A percentile compares a stretch with the other conserved stretches of the same genome.
Evolutionary conservation across 92 coral and sea anemone genomes (phyloP).

Genomic region (Actinostola sp.): DNA sequence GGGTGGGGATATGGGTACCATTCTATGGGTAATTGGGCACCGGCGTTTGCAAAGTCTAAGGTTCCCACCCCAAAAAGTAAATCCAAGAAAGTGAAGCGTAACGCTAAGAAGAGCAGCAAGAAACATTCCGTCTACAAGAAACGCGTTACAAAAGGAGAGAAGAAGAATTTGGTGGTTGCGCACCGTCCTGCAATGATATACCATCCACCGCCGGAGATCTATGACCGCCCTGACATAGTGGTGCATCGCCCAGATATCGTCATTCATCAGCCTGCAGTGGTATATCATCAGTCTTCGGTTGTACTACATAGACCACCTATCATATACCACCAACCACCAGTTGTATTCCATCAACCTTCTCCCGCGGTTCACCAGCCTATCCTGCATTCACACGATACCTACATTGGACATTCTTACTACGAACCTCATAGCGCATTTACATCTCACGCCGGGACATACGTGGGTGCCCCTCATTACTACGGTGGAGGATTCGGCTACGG

Average conservation of each 20-base stretch:
- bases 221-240: slow-evolving; percentile 74
- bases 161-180: slow-evolving; percentile 69
- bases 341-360: slow-evolving; percentile 89
- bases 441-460: slow-evolving; percentile 62
- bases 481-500: slow-evolving; percentile 67
- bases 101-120: not conserved
- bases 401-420: slow-evolving; percentile 63
- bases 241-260: slow-evolving; percentile 90
- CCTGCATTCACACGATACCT: slow-evolving; percentile 73
- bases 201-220: slow-evolving; percentile 92
- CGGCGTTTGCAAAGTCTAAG: slow-evolving; percentile 35
- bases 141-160: slow-evolving; percentile 35
- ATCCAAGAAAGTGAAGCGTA: slow-evolving; percentile 32
- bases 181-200: slow-evolving; percentile 83
- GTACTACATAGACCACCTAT: slow-evolving; percentile 89
- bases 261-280: slow-evolving; percentile 81
- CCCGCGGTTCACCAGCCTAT: slow-evolving; percentile 81
- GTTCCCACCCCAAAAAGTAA: slow-evolving; percentile 6
- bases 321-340: slow-evolving; percentile 79
- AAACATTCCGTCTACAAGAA: no score
- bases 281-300: slow-evolving; percentile 84
- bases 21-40: slow-evolving; percentile 3
- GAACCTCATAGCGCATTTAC: slow-evolving; percentile 50
- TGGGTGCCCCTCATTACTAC: slow-evolving; percentile 78
- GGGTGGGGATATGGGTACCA: slow-evolving; percentile 59